Evolutionary conservation across 2,797 vertebrate species (phyloP).

Genomic region (Acanthornis magna): DNA sequence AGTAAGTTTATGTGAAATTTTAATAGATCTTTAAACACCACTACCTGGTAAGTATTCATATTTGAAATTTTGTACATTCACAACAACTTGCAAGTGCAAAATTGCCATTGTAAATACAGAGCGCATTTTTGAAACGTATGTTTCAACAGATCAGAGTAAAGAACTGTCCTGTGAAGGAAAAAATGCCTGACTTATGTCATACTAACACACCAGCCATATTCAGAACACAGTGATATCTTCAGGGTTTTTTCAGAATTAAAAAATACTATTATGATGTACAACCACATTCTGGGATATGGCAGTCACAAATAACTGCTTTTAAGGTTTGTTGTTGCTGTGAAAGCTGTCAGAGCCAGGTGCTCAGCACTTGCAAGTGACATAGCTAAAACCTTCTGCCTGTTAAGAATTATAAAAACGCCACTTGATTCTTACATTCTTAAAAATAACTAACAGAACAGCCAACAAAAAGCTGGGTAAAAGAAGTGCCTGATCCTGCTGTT

Average conservation of each 20-base stretch:
- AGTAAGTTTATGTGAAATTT: not conserved
- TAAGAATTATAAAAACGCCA: not conserved
- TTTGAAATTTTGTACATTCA: not conserved
- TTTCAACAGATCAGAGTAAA: not conserved
- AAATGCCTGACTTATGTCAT: not conserved
- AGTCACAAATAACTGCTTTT: not conserved
- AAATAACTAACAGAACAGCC: not conserved
- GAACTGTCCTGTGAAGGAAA: not conserved
- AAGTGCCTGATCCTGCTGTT: not conserved
- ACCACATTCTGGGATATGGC: not conserved
- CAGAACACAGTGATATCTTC: not conserved
- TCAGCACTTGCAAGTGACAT: not conserved
- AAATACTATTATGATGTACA: not conserved
- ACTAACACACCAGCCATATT: not conserved
- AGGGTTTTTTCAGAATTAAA: not conserved
- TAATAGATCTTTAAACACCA: not conserved
- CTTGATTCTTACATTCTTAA: not conserved
- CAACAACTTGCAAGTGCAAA: not conserved
- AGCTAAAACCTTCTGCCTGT: not conserved
- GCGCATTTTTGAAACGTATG: not conserved
- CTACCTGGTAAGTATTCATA: not conserved
- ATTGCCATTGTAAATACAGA: not conserved
- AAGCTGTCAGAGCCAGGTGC: not conserved
- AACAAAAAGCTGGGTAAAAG: not conserved
- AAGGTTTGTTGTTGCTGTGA: not conserved